Conservation (phyloP, 1,140 invertebrate genomes). For the Saxidomus purpurata region DNA sequence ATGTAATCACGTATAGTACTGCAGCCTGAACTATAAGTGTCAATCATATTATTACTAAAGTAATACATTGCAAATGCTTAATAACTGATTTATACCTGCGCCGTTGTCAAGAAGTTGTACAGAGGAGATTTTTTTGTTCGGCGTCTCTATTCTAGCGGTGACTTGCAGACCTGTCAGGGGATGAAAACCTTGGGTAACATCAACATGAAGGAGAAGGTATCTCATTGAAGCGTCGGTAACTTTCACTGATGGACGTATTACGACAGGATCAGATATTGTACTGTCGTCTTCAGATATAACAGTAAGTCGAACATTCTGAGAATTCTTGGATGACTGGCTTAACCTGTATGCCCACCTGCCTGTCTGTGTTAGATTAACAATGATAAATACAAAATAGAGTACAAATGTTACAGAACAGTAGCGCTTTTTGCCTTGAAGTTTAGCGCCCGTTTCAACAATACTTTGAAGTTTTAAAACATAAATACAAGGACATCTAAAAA, state of each 20-base stretch:
- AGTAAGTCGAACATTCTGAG: conserved; percentile 51
- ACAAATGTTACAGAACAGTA: no score
- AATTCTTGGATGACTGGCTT: neutral
- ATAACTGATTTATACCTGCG: conserved; percentile 85
- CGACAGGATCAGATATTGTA: neutral
- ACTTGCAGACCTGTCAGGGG: conserved; percentile 83
- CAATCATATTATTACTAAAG: no score
- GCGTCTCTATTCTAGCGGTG: conserved; percentile 79
- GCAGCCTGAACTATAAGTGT: no score
- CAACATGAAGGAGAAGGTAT: conserved; percentile 79
- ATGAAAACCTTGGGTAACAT: conserved; percentile 77
- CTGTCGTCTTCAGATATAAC: conserved; percentile 40
- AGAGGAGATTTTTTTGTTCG: conserved; percentile 64
- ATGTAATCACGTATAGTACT: no score
- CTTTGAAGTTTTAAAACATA: no score
- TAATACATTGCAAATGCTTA: no score
- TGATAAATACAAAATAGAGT: no score
- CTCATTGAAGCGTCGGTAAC: conserved; percentile 64
- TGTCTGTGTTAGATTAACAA: conserved; percentile 1
- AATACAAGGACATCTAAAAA: no score
- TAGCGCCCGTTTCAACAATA: no score
- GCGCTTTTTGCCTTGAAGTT: no score
- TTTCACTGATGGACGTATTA: neutral
- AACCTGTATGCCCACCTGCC: conserved; percentile 61
- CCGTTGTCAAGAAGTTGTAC: conserved; percentile 89